Conservation (phyloP, 2,888 invertebrate species). For the Bombylius major region DNA sequence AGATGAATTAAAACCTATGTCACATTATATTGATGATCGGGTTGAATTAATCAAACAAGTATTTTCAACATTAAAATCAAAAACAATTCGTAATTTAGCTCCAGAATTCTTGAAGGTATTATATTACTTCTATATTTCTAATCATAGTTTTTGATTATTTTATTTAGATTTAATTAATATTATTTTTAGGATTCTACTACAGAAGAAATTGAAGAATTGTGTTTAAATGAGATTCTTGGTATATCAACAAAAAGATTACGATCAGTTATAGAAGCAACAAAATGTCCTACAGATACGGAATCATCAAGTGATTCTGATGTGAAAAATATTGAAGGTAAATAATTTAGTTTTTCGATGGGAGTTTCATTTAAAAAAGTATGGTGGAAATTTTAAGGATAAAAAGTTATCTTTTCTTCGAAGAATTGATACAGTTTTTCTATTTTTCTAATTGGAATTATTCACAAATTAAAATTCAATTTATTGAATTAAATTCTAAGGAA, state of each 20-base stretch:
- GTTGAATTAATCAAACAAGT: conserved; percentile 47
- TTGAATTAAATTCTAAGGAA: no score
- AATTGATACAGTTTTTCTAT: neutral
- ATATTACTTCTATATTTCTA: neutral
- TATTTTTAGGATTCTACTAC: conserved; percentile 24
- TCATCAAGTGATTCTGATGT: conserved; percentile 34
- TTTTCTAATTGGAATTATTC: no score
- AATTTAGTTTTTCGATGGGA: neutral
- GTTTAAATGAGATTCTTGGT: conserved; percentile 47
- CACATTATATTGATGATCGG: conserved; percentile 45
- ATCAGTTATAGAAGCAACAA: conserved; percentile 38
- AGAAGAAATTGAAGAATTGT: conserved; percentile 45
- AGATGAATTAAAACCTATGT: conserved; percentile 40
- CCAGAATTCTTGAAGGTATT: conserved; percentile 40
- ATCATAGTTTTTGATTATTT: neutral
- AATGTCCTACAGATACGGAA: conserved; percentile 36
- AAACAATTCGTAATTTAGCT: conserved; percentile 43
- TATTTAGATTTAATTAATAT: neutral
- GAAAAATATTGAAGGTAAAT: conserved; percentile 27
- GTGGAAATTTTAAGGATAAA: neutral
- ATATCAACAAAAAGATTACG: conserved; percentile 48
- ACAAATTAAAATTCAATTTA: no score
- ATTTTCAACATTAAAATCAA: conserved; percentile 43
- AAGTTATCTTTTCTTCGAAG: neutral
- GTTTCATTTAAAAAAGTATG: neutral